These are phyloP conservation scores for Eupithecia vulgata DNA, from an alignment of 2,888 invertebrate genomes.

Conservation along the genomic window DNA sequence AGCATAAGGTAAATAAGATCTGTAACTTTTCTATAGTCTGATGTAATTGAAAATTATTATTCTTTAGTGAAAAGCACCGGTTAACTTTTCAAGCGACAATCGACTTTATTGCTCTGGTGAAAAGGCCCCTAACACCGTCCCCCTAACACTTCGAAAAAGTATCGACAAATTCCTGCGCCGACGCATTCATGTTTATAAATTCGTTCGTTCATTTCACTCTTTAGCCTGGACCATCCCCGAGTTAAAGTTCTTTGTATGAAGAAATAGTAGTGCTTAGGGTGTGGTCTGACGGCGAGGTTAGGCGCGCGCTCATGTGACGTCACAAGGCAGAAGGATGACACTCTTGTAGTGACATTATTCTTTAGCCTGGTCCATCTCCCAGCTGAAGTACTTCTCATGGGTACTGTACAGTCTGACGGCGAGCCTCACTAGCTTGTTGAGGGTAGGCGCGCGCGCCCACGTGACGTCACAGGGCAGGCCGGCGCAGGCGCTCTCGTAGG, in stretches of 20 bases:
- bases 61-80: too few relatives aligned
- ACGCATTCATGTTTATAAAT: background rate
- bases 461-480: conserved; percentile 52
- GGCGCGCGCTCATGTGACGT: too few relatives aligned
- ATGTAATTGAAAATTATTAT: too few relatives aligned
- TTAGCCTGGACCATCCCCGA: too few relatives aligned
- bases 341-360: background rate
- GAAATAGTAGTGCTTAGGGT: too few relatives aligned
- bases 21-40: too few relatives aligned
- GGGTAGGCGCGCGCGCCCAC: conserved; percentile 54
- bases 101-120: background rate
- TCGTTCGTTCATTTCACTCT: background rate
- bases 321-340: too few relatives aligned
- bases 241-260: too few relatives aligned
- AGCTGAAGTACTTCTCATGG: conserved; percentile 56
- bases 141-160: background rate
- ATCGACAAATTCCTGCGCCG: background rate
- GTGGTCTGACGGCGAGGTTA: background rate
- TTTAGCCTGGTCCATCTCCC: conserved; percentile 49
- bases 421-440: conserved; percentile 54
- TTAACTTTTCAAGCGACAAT: background rate
- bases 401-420: conserved; percentile 58
- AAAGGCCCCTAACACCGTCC: background rate
- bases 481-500: conserved; percentile 58
- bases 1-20: too few relatives aligned